Conservation (phyloP, 2,888 invertebrate species). For the Cephus rjabovi region DNA sequence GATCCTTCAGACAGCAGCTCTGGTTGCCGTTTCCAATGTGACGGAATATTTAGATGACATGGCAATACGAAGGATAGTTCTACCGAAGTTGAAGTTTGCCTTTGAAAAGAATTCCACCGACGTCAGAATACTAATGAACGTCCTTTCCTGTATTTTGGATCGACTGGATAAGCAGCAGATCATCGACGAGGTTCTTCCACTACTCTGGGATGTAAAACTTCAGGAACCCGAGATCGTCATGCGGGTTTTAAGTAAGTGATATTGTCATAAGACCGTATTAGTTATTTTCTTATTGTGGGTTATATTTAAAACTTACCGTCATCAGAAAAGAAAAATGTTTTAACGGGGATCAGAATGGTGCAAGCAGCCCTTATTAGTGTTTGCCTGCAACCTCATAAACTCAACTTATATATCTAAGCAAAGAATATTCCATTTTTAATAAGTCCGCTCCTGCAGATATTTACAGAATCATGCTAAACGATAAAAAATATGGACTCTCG, state of each 20-base stretch:
- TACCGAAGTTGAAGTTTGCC: conserved; percentile 84
- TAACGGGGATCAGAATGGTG: not conserved
- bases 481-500: conserved; percentile 90
- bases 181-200: conserved; percentile 89
- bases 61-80: conserved; percentile 81
- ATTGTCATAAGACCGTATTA: not conserved
- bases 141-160: conserved; percentile 82
- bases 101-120: conserved; percentile 85
- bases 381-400: not conserved
- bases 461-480: conserved; percentile 89
- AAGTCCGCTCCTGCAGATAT: conserved; percentile 76
- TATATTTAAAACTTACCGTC: not conserved
- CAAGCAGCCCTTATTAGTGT: not conserved
- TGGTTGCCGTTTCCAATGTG: conserved; percentile 88
- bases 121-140: conserved; percentile 82
- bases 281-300: not conserved
- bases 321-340: no score
- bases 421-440: not conserved
- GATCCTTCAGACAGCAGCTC: conserved; percentile 82
- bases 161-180: conserved; percentile 89
- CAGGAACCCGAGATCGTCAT: conserved; percentile 90
- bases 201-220: conserved; percentile 86
- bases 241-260: conserved; percentile 92
- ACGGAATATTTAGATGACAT: conserved; percentile 86
- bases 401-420: not conserved